A percentile compares a stretch with the other conserved stretches of the same genome.
Conservation (phyloP, 2,113 vertebrate species). For the Tachysurus fulvidraco region DNA sequence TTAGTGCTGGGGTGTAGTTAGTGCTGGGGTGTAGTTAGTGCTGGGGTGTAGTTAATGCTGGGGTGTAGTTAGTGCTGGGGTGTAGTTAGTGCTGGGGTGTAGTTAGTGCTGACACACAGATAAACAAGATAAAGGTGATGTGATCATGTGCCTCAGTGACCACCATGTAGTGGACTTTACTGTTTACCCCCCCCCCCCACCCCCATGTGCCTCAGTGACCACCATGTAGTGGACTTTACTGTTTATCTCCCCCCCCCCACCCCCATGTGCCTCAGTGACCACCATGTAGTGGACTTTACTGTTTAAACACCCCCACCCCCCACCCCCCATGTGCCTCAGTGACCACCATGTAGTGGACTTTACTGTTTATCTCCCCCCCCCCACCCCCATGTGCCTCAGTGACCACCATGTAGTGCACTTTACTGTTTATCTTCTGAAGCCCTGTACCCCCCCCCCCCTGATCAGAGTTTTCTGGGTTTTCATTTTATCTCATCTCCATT, state of each 20-base stretch:
- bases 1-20: too few species aligned
- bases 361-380: too few species aligned
- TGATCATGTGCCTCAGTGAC: not conserved
- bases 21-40: too few species aligned
- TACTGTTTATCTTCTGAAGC: not conserved
- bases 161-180: not conserved
- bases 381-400: not conserved
- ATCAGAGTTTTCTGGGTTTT: slow-evolving; percentile 20
- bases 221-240: not conserved
- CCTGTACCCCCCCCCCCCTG: not conserved
- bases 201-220: not conserved
- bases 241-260: too few species aligned
- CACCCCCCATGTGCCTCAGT: not conserved
- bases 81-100: too few species aligned
- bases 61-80: too few species aligned
- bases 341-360: not conserved
- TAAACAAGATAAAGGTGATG: not conserved
- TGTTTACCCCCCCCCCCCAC: not conserved
- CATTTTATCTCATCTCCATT: slow-evolving; percentile 31
- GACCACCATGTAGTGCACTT: not conserved
- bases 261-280: too few species aligned
- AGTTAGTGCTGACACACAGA: too few species aligned
- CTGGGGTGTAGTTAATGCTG: too few species aligned
- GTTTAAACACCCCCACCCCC: too few species aligned
- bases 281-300: too few species aligned